Base-by-base conservation (phyloP, 1,140 invertebrate species). In the Drosophila navojoa region DNA sequence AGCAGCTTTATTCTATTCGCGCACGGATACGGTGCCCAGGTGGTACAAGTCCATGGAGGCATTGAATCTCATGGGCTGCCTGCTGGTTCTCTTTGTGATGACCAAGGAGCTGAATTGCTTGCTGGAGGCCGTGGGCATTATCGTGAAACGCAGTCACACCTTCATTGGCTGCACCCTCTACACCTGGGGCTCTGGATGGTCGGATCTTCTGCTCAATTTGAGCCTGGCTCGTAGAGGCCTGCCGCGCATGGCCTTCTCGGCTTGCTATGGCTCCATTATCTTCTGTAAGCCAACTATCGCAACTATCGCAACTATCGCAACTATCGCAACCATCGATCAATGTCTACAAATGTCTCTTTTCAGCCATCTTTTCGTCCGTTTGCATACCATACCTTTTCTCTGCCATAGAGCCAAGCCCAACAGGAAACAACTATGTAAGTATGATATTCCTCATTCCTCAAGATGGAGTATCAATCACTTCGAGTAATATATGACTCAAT, bases 131-230 rank as follows among this genome's bases (percentile, higher is more conserved):
- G 9, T 77, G 25, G 75, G 75, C 7, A 55, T 74, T 9, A 45
- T 44, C 0, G 52, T 77, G 0, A 22, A 60, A 0, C 32, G 62
- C 2, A 77, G 74, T 27, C 45, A 73, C 25, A 59, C 58, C 0
- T 77, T 73, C 25, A 68, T 77, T 2, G 74, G 70, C 2, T 73
- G 53, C 32, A 77, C 74, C 11, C 13, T 77, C 7, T 73, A 42
- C 10, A 68, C 70, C 15, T 77, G 74, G 74, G 74, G 70, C 5
- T 38, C n/a, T 15, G 22, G 63, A 2, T 1, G 67, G n/a, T 38
- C 52, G 6, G 70, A 63, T n/a, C 5, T 73, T 0, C 9, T 59
- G 45, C n/a, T 64, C 0, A 66, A 66, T 22, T 10, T 66, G 32
- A 29, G 9, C 44, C 29, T 77, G 27, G 71, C 75, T 0, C 63